Base-by-base conservation (phyloP, 2,797 vertebrate species). In the Clarias laeviceps region DNA sequence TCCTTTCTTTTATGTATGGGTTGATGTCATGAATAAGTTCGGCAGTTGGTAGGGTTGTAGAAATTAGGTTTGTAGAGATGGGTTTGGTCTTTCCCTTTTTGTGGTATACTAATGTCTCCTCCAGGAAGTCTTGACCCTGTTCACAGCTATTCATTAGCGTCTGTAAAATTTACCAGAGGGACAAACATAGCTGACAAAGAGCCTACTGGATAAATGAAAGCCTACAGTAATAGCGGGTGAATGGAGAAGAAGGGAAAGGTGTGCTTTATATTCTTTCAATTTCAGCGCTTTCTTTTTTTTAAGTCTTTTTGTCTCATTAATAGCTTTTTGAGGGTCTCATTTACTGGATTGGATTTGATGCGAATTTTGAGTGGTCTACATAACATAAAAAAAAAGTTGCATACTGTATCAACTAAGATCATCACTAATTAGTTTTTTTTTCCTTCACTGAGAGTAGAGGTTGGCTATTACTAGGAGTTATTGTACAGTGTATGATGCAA, bases 11-110 rank as follows among this genome's bases (percentile, higher is more conserved):
- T 74, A 22, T 66, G 24, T 24, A 57, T 50, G 12, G 45, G 27
- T 40, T 61, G 34, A 70, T 65, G 62, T 56, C 12, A 61, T 70
- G 76, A 84, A 79, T 29, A 59, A 79, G 74, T 77, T 84, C 22
- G 57, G 56, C 5, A 14, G 59, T 54, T 77, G 59, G 29, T 37
- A 24, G 4, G 22, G 18, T 18, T 34, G 56, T 37, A 54, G 70
- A 54, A 24, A 56, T 61, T 81, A 40, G 37, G 37, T 66, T 61
- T 57, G 9, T 62, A 29, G 62, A 24, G 15, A 24, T 12, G 56
- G 73, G 45, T 56, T 78, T 80, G 56, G 17, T 22, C 12, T 79
- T 34, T 14, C 17, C 56, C 70, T 5, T 62, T 57, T 82, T 82
- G 62, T 82, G 61, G 32, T 9, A 11, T n/a, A 68, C 4, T 50